Base-by-base conservation (phyloP, 2,797 vertebrate species). In the Alectoris magna region DNA sequence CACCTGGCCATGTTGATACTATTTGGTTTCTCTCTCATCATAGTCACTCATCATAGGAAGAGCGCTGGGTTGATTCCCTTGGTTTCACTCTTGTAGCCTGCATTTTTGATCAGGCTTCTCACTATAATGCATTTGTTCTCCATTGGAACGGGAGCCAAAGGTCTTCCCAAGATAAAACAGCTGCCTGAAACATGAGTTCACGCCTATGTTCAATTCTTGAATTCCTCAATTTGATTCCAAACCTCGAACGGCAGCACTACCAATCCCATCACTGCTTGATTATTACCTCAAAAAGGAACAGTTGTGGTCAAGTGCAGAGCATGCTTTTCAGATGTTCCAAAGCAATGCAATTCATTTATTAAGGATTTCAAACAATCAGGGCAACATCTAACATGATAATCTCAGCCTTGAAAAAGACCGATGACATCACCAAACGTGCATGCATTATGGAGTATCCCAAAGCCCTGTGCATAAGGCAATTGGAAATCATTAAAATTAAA, bases 401-500 rank as follows among this genome's bases (percentile, higher is more conserved):
- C 8, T 2, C 58, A 78, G 56, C 16, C 36, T 24, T 90, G 64
- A 91, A 88, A 70, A 81, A 84, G 77, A 91, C 3, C 41, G 64
- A 85, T 76, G 38, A 77, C 64, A 87, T 77, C 80, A 77, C 26
- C 58, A 79, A 94, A 76, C 3, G 7, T 55, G 23, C 74, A 62
- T 79, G 44, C 34, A 71, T 84, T 93, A 84, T 80, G 81, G 53
- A 90, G 84, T 60, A 87, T 84, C 82, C 41, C 66, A 76, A 86
- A 90, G 84, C 49, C 44, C 77, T 23, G 15, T 46, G 60, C 93
- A 87, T 26, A 82, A 31, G 46, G 15, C 79, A 68, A 64, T 87
- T 77, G 79, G 64, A 79, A 93, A 79, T 68, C 27, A 74, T 90
- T 66, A 92, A 90, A 90, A 67, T 73, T 79, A 58, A 92, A 87